Conservation (phyloP, 1,140 invertebrate species). For the Gyrodactylus salaris region DNA sequence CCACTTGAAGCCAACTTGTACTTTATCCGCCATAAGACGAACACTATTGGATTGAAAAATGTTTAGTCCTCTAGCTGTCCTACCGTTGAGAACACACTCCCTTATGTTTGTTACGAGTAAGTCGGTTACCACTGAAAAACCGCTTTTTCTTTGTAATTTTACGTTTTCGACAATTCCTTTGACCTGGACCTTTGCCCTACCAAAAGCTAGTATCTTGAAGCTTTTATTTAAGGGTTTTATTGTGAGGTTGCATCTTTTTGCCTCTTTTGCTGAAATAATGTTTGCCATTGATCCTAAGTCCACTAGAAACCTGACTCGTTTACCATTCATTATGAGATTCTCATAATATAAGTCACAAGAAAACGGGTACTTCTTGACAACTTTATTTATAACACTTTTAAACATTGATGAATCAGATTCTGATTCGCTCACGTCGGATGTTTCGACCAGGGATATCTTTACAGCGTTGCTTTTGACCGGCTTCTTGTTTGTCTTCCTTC, state of each 20-base stretch:
- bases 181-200: background rate
- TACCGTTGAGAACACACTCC: background rate
- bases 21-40: background rate
- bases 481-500: no score
- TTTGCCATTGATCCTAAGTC: background rate
- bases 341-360: background rate
- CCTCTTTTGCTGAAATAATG: background rate
- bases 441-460: background rate
- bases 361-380: background rate
- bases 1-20: background rate
- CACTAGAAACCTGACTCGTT: background rate
- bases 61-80: background rate
- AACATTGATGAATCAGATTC: background rate
- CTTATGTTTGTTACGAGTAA: background rate
- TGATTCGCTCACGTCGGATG: background rate
- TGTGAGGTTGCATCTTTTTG: background rate
- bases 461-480: background rate
- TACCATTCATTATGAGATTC: background rate
- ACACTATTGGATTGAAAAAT: background rate
- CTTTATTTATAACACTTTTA: background rate
- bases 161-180: background rate
- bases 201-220: background rate
- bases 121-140: background rate
- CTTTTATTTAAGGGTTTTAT: background rate
- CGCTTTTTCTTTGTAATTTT: background rate